Conservation (phyloP, 2,113 vertebrate genomes). For the Grallaria varia region DNA sequence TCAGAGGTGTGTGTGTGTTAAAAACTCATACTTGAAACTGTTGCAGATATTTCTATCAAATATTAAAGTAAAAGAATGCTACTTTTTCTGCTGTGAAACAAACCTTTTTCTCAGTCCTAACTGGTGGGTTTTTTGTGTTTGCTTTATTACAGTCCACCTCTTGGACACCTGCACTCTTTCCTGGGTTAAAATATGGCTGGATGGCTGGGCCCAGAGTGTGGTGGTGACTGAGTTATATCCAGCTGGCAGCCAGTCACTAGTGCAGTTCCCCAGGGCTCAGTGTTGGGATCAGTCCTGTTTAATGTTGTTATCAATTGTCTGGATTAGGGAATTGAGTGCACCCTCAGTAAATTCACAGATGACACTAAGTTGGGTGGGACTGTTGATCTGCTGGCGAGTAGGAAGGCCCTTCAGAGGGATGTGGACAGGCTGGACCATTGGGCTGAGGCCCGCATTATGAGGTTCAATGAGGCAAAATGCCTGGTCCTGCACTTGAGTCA, state of each 20-base stretch:
- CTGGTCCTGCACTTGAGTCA: neutral
- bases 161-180: neutral
- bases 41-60: neutral
- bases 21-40: neutral
- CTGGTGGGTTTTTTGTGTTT: neutral
- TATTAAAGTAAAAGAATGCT: neutral
- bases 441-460: neutral
- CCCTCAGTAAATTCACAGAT: neutral
- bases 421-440: neutral
- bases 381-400: neutral
- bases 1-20: neutral
- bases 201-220: neutral
- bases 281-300: neutral
- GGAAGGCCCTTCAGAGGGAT: neutral
- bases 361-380: neutral
- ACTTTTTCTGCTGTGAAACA: neutral
- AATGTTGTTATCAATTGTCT: neutral
- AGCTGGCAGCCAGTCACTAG: neutral
- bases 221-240: neutral
- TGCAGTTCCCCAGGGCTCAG: neutral
- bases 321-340: neutral
- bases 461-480: neutral
- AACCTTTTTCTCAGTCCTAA: neutral
- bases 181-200: neutral
- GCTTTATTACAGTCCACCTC: neutral